Base-by-base conservation (phyloP, 1,140 invertebrate genomes). In the Augochlora pura region DNA sequence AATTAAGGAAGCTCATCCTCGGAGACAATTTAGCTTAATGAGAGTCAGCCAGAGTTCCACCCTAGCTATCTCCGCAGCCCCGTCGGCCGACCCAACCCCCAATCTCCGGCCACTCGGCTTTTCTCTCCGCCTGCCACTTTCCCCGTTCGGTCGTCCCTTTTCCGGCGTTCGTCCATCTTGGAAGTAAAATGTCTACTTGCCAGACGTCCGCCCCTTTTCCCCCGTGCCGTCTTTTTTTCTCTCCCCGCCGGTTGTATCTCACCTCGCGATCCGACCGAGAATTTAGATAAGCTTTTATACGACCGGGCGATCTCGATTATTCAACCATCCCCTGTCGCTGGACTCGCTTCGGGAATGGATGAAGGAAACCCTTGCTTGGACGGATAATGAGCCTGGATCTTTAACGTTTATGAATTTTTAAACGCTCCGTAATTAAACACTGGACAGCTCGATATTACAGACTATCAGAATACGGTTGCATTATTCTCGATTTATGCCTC, bases 1-100 rank as follows among this genome's bases (percentile, higher is more conserved):
- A 91, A 92, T 92, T 91, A 92, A 92, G 89, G 89, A 87, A 91
- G 87, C 90, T 91, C 90, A 91, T 91, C 88, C 86, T 88, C 80
- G 86, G 84, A 89, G 91, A 92, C 91, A 92, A 91, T 92, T 91
- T 88, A 91, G 86, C 87, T 92, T 92, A 91, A 92, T 91, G 91
- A 92, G 87, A 89, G 85, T 70, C 87, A 86, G 85, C 81, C 85
- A 83, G 49, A 52, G 87, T 86, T 86, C 87, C 86, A 88, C 85
- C 88, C 87, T 32, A 70, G 62, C 67, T 80, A 84, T 83, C 60
- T 77, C 0, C 60, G 10, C 3, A n/a, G 49, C 57, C 60, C 60
- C 4, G 23, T 9, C 64, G 73, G 75, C 54, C 21, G 21, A 0
- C 5, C 54, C 54, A 54, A n/a, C 54, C 54, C 57, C 74, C 76